phyloP scores from a whole-genome alignment of 1,140 invertebrate genomes.

The Fragariocoptes setiger region DNA sequence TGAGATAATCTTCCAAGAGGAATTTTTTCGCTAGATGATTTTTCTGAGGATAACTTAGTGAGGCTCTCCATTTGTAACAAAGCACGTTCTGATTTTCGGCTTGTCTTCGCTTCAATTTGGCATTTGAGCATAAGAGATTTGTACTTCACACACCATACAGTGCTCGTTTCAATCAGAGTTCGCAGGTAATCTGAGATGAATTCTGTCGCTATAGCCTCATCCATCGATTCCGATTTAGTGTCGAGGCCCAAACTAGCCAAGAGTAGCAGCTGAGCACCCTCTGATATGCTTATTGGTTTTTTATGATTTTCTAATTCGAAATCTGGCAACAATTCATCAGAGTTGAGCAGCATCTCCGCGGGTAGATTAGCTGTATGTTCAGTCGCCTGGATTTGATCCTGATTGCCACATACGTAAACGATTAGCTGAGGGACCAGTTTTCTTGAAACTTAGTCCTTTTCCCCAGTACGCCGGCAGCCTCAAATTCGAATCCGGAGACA shows the following conservation, averaged over 20 bases:
- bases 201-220: conserved; percentile 38
- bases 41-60: conserved; percentile 23
- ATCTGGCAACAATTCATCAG: conserved; percentile 18
- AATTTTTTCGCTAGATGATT: conserved; percentile 17
- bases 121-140: conserved; percentile 35
- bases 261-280: conserved; percentile 41
- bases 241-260: conserved; percentile 29
- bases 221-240: conserved; percentile 34
- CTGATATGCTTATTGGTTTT: conserved; percentile 29
- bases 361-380: too few species aligned
- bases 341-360: conserved; percentile 1
- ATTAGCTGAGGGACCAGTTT: conserved; percentile 41
- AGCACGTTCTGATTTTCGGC: conserved; percentile 46
- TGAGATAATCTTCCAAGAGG: conserved; percentile 21
- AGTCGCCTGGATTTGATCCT: conserved; percentile 1
- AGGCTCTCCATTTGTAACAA: conserved; percentile 49
- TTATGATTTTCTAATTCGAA: conserved; percentile 48
- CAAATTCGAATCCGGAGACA: conserved; percentile 28
- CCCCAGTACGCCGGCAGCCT: conserved; percentile 37
- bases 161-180: conserved; percentile 16
- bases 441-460: conserved; percentile 62
- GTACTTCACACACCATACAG: conserved; percentile 29
- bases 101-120: conserved; percentile 34
- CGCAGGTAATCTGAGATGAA: conserved; percentile 35
- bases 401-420: too few species aligned